Evolutionary conservation across 1,140 invertebrate genomes (phyloP).

Genomic region (Portunus trituberculatus): DNA sequence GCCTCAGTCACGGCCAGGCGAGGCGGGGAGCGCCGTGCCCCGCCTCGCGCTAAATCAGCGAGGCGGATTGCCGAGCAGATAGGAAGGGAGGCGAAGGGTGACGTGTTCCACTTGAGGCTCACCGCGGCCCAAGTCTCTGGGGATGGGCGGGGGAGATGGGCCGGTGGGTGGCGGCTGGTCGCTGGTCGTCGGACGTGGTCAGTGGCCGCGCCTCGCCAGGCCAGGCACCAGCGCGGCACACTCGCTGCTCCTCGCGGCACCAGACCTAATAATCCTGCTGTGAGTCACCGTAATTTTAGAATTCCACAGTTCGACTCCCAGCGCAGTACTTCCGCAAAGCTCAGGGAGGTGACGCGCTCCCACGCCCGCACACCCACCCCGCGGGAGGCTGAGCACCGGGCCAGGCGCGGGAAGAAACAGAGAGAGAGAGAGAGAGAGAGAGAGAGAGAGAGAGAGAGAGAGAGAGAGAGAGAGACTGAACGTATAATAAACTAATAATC

Average conservation of each 20-base stretch:
- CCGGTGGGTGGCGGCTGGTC: too few species aligned
- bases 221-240: not conserved
- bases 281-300: not conserved
- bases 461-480: not conserved
- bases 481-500: not conserved
- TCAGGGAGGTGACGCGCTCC: not conserved
- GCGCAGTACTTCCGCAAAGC: not conserved
- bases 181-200: too few species aligned
- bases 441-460: not conserved
- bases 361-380: not conserved
- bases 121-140: not conserved
- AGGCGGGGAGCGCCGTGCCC: not conserved
- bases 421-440: not conserved
- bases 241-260: not conserved
- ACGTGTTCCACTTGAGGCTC: constrained; percentile 5
- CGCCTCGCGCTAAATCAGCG: not conserved
- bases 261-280: not conserved
- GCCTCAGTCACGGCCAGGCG: not conserved
- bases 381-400: not conserved
- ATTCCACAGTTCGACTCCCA: constrained; percentile 2
- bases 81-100: not conserved
- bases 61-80: not conserved
- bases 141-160: not conserved
- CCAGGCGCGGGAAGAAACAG: not conserved
- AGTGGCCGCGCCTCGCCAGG: not conserved